Base-by-base conservation (phyloP, 2,113 vertebrate genomes). In the Oncorhynchus mykiss region DNA sequence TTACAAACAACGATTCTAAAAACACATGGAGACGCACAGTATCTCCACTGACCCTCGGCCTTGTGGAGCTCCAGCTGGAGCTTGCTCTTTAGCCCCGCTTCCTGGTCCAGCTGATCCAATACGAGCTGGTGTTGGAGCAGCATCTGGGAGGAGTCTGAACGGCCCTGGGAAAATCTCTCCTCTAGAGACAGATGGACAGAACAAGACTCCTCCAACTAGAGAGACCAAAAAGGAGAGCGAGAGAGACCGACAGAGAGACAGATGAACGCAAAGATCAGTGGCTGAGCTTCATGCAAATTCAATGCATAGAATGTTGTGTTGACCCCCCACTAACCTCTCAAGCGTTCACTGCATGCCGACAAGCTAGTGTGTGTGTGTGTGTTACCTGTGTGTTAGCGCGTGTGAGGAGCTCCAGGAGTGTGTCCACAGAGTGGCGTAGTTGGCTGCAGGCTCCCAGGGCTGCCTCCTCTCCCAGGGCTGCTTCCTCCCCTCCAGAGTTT, bases 21-120 rank as follows among this genome's bases (percentile, higher is more conserved):
- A 25, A n/a, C 54, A 70, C 45, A 27, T 0, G 7, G 67, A 51
- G 2, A 16, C 5, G 3, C 49, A 34, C 49, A 51, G 12, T 16
- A 3, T 67, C 1, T 18, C 65, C 1, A 25, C 66, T 39, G 25
- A 99, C 98, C 97, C 78, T 96, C 93, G 0, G 95, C 91, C 82
- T 96, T 97, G 82, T 99, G 96, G 49, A 98, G 93, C 67, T 98
- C 91, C 12, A 97, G 83, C 2, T 89, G 90, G 68, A 99, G 93
- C 3, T 89, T 86, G 18, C 90, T 92, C 89, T 95, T 96, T 39
- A 89, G 86, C 12, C 89, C 81, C 0, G 91, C 92, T 79, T 97
- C 95, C 73, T 95, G 89, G 0, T 91, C 92, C 14, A 99, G 90
- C 70, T 92, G 94, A 54, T 93, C 91, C 80, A 96, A 77, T 2